phyloP scores from a whole-genome alignment of 2,888 invertebrate genomes.

The Euzophera pinguis region DNA sequence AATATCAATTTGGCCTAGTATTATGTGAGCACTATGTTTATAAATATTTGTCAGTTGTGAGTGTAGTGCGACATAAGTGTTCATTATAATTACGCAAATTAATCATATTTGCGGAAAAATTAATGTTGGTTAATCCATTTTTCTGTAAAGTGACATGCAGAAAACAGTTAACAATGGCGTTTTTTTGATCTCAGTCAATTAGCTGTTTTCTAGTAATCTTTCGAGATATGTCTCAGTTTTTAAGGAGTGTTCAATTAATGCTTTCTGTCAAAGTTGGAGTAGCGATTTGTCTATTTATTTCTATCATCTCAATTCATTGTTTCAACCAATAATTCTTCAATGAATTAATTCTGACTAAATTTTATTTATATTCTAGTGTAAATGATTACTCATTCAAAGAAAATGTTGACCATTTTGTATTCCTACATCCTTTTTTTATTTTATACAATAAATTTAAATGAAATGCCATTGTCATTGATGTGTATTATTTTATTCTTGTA shows the following conservation, averaged over 20 bases:
- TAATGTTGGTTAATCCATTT: not conserved
- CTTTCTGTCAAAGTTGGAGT: not conserved
- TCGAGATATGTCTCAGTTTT: no score
- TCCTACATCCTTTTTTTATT: slow-evolving; percentile 32
- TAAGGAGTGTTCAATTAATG: no score
- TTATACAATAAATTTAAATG: slow-evolving; percentile 47
- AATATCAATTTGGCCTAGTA: slow-evolving; percentile 1
- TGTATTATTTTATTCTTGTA: slow-evolving; percentile 16
- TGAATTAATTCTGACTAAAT: slow-evolving; percentile 8
- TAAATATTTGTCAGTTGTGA: not conserved
- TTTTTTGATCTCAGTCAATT: not conserved
- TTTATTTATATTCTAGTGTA: slow-evolving; percentile 10
- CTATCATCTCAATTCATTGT: not conserved
- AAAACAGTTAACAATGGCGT: not conserved
- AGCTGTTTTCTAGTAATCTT: not conserved
- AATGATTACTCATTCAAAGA: slow-evolving; percentile 2
- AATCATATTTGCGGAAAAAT: not conserved
- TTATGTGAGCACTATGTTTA: not conserved
- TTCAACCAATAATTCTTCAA: not conserved
- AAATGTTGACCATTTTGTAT: slow-evolving; percentile 36
- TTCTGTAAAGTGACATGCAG: not conserved
- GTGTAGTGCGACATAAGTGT: slow-evolving; percentile 3
- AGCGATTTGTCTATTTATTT: not conserved
- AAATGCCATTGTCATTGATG: slow-evolving; percentile 38
- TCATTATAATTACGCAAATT: not conserved